Base-by-base conservation (phyloP, 92 coral and sea anemone species). In the Ricordea florida region DNA sequence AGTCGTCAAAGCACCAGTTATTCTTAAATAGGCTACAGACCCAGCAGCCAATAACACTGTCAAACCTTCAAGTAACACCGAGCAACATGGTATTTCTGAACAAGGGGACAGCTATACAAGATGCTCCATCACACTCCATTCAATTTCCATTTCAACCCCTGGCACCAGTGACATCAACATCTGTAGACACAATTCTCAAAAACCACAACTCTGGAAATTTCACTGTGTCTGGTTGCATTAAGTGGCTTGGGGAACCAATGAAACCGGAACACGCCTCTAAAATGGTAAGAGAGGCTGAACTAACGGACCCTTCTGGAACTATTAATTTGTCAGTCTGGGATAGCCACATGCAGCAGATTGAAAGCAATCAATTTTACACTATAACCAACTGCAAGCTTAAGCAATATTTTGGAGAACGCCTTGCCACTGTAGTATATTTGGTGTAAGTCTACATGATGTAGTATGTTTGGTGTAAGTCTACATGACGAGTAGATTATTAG, bases 261-360 rank as follows among this genome's bases (percentile, higher is more conserved):
- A 61, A 36, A 28, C 74, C 67, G 7, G 67, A 76, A 28, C 44
- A 83, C 13, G 50, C 79, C 48, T 66, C 74, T 7, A 75, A 83
- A 68, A 55, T 66, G 72, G 89, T 83, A 25, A n/a, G 74, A 4
- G 76, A 84, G 9, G 80, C 79, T 28, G 64, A 60, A 11, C 5
- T 74, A 29, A 66, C 89, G 2, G 89, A 75, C 83, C 60, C 78
- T 27, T 34, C 79, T 57, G 89, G 79, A 82, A 47, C 70, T 49
- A 74, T 83, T 13, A 63, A 74, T 33, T 15, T 83, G 43, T 56
- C 78, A 57, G 78, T 66, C 24, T 66, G 88, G 81, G 52, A 63
- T 28, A 62, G 66, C 40, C 87, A 81, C 87, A 82, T 82, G 13
- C 67, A 82, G 51, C 69, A 82, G 60, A 55, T 73, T 29, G 66